phyloP scores from a whole-genome alignment of 2,113 vertebrate species.

The Aix galericulata region DNA sequence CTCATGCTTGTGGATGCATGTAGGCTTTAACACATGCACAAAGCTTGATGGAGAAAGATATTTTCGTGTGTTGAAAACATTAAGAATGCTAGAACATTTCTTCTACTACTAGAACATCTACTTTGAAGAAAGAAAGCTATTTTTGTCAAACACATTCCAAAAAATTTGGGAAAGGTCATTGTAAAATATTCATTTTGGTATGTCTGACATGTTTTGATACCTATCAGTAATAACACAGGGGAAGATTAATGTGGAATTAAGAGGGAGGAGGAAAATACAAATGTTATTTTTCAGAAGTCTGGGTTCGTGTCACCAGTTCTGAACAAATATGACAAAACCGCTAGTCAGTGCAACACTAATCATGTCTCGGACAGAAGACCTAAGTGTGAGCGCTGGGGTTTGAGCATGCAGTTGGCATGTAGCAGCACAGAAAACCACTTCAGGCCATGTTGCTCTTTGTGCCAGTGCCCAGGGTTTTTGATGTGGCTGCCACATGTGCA shows the following conservation, averaged over 20 bases:
- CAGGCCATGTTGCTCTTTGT: background rate
- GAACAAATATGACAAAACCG: background rate
- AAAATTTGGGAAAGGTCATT: background rate
- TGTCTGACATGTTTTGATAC: background rate
- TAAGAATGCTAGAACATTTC: background rate
- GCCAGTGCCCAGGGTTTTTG: conserved; percentile 23
- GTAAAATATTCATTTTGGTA: background rate
- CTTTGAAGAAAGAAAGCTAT: background rate
- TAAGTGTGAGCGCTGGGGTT: background rate
- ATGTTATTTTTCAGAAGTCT: background rate
- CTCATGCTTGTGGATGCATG: background rate
- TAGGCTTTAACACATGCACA: background rate
- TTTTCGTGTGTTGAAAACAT: background rate
- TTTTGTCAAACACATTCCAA: background rate
- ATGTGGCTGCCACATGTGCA: conserved; percentile 61
- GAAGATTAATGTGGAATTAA: background rate
- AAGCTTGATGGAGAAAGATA: background rate
- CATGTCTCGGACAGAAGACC: background rate
- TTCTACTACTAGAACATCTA: background rate
- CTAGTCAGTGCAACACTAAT: background rate
- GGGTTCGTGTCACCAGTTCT: background rate
- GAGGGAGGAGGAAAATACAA: background rate
- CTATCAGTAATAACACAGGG: background rate
- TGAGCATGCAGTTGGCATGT: background rate
- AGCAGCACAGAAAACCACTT: conserved; percentile 10